A percentile compares a stretch with the other conserved stretches of the same genome.
Conservation (phyloP, 2,888 invertebrate genomes). For the Dryococelus australis region DNA sequence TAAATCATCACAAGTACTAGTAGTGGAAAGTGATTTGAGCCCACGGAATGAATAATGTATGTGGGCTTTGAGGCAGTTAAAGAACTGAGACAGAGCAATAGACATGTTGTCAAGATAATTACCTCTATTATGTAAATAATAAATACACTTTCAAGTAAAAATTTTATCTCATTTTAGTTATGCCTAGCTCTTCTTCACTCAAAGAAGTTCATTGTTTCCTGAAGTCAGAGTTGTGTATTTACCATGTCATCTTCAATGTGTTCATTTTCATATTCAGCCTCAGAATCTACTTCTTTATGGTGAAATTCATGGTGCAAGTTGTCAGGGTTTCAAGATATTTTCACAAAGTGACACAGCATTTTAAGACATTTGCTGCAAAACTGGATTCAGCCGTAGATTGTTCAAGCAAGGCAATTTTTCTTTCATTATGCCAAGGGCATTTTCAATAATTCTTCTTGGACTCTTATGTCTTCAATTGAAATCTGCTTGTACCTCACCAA, state of each 20-base stretch:
- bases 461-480: neutral
- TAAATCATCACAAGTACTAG: neutral
- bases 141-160: neutral
- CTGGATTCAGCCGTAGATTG: neutral
- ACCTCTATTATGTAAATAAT: neutral
- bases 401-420: neutral
- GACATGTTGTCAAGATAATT: neutral
- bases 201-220: neutral
- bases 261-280: conserved; percentile 13
- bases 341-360: neutral
- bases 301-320: neutral
- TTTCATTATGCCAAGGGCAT: conserved; percentile 16
- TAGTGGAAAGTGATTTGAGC: neutral
- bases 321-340: neutral
- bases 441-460: neutral
- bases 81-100: neutral
- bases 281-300: neutral
- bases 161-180: neutral
- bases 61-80: neutral
- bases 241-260: conserved; percentile 13
- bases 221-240: neutral
- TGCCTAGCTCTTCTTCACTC: neutral
- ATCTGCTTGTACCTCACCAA: neutral
- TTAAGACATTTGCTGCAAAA: neutral
- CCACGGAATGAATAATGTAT: neutral